Evolutionary conservation across 2,113 vertebrate species (phyloP).

Genomic region (Vulpes ferrilata): DNA sequence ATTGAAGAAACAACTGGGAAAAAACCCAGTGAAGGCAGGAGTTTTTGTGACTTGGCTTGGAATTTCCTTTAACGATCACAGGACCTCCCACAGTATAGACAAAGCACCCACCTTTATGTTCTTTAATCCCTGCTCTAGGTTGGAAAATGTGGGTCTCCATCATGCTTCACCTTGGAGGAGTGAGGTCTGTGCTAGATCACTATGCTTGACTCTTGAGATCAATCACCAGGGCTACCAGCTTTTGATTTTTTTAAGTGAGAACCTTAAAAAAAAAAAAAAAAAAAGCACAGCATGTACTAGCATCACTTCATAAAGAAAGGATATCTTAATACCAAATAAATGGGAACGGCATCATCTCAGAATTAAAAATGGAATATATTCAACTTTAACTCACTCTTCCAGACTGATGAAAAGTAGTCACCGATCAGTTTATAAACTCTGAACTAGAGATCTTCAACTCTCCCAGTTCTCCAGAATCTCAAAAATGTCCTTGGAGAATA

Average conservation of each 20-base stretch:
- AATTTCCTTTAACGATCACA: constrained; percentile 56
- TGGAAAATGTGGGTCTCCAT: neutral
- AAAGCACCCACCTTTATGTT: neutral
- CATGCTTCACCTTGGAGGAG: neutral
- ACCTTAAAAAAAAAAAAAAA: neutral
- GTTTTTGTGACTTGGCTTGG: constrained; percentile 77
- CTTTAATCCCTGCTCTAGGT: neutral
- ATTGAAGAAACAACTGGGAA: constrained; percentile 56
- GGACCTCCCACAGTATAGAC: neutral
- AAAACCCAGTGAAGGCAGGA: constrained; percentile 70
- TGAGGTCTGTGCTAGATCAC: neutral
- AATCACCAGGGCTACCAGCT: neutral
- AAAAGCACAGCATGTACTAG: neutral
- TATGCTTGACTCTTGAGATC: neutral
- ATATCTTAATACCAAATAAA: neutral
- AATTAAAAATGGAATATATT: constrained; percentile 21
- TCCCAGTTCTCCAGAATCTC: neutral
- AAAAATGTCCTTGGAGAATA: neutral
- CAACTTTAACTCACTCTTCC: neutral
- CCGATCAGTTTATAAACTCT: neutral
- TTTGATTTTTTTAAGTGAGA: neutral
- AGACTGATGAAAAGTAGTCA: neutral
- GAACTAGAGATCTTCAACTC: neutral
- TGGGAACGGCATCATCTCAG: neutral
- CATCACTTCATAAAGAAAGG: neutral